Evolutionary conservation across 1,140 invertebrate species (phyloP), one percentile per base, ranked within the genome.

Genomic region (Musca domestica): DNA sequence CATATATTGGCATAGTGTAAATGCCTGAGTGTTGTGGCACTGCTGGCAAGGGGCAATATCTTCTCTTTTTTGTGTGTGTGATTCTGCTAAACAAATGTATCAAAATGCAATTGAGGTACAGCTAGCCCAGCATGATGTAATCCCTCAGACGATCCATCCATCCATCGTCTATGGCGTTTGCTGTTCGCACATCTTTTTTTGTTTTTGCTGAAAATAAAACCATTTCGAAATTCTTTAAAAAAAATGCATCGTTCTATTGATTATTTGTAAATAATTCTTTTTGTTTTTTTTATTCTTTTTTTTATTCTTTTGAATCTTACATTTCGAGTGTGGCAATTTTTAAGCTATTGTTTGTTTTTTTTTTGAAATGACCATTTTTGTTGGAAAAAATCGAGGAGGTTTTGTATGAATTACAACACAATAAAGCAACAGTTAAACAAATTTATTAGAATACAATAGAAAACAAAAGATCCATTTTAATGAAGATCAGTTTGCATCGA

Each of bases 101-200:
- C 19, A 61, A 61, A 61, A 61, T 61, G 27, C 56, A 61, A 30
- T 61, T 34, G 56, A 61, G 56, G 17, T 41, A 30, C 25, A 58
- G 17, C 54, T 34, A 61, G 30, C 56, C 27, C 56, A 61, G 56
- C 56, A 61, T 61, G 56, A 61, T 61, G 56, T 19, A 61, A 34
- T 61, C 34, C 34, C 4, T 41, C 34, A 5, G 12, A 7, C 34
- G 6, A 12, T 41, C 34, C 4, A 41, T 41, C 34, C 34, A 41
- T 41, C 27, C 9, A 30, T 30, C 27, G 27, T 30, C 34, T 10
- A 41, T 41, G 34, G 34, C 34, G 34, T 41, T 41, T 41, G 34
- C 34, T 41, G 34, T 41, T 41, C 10, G 34, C 34, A 41, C 34
- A 41, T 12, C 10, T 41, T 10, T 9, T 41, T 41, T 10, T 51